Percentiles rank a stretch among this genome's conserved stretches.
Conservation (phyloP, 2,888 invertebrate genomes). For the Ectemnius cavifrons region DNA sequence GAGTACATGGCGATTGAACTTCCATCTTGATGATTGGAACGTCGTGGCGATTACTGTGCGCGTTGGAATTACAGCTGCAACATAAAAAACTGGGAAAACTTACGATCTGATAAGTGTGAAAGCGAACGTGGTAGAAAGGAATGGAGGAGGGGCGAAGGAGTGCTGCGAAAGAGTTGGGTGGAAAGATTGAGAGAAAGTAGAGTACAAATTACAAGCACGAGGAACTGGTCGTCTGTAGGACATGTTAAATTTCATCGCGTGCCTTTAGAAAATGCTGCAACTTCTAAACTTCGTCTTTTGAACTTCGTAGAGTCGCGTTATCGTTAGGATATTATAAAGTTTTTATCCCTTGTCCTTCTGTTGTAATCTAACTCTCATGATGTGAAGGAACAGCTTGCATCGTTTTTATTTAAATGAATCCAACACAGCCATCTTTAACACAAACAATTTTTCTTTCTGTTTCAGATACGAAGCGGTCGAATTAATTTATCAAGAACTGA, state of each 20-base stretch:
- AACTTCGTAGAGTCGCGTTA: too few relatives aligned
- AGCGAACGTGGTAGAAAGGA: constrained; percentile 1
- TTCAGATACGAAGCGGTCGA: constrained; percentile 69
- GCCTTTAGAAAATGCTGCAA: too few relatives aligned
- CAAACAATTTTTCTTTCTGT: too few relatives aligned
- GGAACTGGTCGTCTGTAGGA: constrained; percentile 57
- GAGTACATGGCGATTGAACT: too few relatives aligned
- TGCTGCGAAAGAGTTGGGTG: constrained; percentile 41
- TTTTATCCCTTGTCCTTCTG: constrained; percentile 54
- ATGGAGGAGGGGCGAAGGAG: constrained; percentile 22
- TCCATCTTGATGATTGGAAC: constrained; percentile 45
- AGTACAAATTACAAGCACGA: constrained; percentile 62
- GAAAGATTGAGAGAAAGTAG: constrained; percentile 19
- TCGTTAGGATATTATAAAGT: too few relatives aligned
- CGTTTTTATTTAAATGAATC: too few relatives aligned
- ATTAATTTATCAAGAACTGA: constrained; percentile 64
- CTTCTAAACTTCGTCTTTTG: too few relatives aligned
- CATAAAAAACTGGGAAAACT: constrained; percentile 57
- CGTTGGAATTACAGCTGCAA: constrained; percentile 60
- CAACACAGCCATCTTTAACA: too few relatives aligned
- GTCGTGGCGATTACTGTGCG: constrained; percentile 37
- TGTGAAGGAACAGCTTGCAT: too few relatives aligned
- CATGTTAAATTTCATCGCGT: constrained; percentile 45
- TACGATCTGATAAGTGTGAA: constrained; percentile 58
- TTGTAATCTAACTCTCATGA: too few relatives aligned